These are phyloP conservation scores for Cephus rjabovi DNA, from an alignment of 2,888 invertebrate genomes.

Conservation along the genomic window DNA sequence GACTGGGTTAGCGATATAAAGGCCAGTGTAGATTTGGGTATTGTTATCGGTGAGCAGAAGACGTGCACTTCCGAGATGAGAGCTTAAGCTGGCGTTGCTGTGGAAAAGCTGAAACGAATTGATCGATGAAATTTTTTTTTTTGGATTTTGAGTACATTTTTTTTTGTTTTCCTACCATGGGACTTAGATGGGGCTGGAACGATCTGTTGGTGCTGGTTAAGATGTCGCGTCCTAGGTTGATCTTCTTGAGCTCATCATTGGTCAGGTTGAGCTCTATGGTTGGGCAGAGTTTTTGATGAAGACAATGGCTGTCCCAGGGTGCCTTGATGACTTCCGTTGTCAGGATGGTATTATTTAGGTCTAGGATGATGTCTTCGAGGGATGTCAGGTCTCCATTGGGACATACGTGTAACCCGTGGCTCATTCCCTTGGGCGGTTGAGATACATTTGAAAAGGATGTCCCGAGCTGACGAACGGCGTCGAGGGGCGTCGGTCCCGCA, in stretches of 20 bases:
- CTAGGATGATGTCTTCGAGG: conserved; percentile 9
- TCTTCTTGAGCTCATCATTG: conserved; percentile 1
- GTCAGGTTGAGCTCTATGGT: conserved; percentile 25
- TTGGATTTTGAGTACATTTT: background rate
- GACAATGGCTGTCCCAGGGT: conserved; percentile 43
- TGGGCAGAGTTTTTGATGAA: conserved; percentile 30
- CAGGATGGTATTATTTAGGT: conserved; percentile 11
- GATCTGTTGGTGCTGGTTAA: conserved; percentile 19
- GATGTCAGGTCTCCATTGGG: conserved; percentile 24
- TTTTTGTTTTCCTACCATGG: conserved; percentile 30
- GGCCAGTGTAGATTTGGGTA: conserved; percentile 26
- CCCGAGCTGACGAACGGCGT: conserved; percentile 32
- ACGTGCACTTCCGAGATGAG: conserved; percentile 6
- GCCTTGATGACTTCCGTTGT: background rate
- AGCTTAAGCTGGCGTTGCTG: conserved; percentile 1
- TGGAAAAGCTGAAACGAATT: background rate
- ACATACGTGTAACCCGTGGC: conserved; percentile 40
- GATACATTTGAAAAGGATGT: background rate
- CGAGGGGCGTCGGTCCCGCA: conserved; percentile 31
- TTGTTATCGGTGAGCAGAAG: conserved; percentile 21
- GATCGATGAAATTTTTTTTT: background rate
- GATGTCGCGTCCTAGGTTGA: conserved; percentile 12
- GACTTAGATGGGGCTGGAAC: conserved; percentile 39
- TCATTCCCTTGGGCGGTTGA: background rate
- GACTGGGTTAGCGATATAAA: conserved; percentile 24